Conservation (phyloP, 2,113 vertebrate species). For the Eidolon helvum region DNA sequence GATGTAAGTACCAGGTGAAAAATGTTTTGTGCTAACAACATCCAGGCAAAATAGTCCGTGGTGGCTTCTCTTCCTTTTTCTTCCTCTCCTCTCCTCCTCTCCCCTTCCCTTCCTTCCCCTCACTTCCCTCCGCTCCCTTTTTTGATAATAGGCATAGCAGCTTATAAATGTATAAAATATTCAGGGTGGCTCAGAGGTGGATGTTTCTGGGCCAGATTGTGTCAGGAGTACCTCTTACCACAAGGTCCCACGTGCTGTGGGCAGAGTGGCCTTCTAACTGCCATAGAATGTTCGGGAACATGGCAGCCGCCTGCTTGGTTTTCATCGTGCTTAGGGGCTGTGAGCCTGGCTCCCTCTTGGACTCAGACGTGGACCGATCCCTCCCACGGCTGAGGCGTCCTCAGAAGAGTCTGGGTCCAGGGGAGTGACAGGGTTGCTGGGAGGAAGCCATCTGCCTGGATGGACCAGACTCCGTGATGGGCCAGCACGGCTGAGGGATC, state of each 20-base stretch:
- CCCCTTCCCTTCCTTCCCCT: not conserved
- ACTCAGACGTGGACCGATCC: not conserved
- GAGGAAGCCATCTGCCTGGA: not conserved
- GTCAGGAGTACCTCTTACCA: not conserved
- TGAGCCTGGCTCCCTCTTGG: not conserved
- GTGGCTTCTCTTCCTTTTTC: not conserved
- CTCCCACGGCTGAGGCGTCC: not conserved
- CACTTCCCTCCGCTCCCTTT: not conserved
- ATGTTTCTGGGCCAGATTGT: not conserved
- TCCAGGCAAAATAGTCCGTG: not conserved
- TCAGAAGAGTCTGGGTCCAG: not conserved
- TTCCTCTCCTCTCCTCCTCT: not conserved
- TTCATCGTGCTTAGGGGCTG: not conserved
- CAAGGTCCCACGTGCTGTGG: not conserved
- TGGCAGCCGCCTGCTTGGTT: not conserved
- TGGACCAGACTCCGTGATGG: not conserved
- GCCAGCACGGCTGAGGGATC: not conserved
- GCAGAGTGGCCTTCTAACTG: not conserved
- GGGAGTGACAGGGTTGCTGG: accelerated
- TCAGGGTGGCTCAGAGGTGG: not conserved
- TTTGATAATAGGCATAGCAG: not conserved
- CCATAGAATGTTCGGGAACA: not conserved
- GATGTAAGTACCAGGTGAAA: not conserved
- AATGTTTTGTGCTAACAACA: not conserved
- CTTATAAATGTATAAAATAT: not conserved